Evolutionary conservation across 2,113 vertebrate genomes (phyloP).

Genomic region (Oxygymnocypris stewartii): DNA sequence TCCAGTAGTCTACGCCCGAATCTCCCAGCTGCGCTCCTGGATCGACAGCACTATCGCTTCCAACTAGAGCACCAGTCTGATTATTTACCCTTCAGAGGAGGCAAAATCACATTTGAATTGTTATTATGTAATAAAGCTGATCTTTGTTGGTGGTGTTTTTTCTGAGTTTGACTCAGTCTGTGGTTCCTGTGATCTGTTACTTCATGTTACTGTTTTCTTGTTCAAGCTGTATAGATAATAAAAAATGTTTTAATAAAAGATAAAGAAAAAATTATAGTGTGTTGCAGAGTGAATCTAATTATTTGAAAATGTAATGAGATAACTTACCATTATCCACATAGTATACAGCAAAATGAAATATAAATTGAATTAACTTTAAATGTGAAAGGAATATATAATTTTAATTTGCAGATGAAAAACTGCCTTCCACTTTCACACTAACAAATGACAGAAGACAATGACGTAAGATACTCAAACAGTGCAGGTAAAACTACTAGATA

Average conservation of each 20-base stretch:
- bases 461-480: neutral
- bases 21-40: slow-evolving; percentile 65
- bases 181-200: neutral
- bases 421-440: neutral
- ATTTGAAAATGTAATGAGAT: too few species aligned
- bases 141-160: neutral
- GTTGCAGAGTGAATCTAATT: too few species aligned
- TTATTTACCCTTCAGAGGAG: neutral
- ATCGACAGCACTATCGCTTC: slow-evolving; percentile 34
- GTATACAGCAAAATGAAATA: neutral
- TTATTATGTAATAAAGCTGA: neutral
- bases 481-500: neutral
- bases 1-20: slow-evolving; percentile 61
- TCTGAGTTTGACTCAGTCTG: too few species aligned
- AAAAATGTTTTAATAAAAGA: neutral
- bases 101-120: neutral
- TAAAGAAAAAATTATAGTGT: too few species aligned
- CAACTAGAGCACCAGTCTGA: neutral
- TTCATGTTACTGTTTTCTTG: neutral
- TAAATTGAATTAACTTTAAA: neutral
- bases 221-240: neutral
- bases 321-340: too few species aligned
- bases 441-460: neutral
- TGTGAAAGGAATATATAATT: neutral
- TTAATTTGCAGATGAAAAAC: neutral